Evolutionary conservation across 2,797 vertebrate species (phyloP), one percentile per base, ranked within the genome.

Genomic region (Periparus ater): DNA sequence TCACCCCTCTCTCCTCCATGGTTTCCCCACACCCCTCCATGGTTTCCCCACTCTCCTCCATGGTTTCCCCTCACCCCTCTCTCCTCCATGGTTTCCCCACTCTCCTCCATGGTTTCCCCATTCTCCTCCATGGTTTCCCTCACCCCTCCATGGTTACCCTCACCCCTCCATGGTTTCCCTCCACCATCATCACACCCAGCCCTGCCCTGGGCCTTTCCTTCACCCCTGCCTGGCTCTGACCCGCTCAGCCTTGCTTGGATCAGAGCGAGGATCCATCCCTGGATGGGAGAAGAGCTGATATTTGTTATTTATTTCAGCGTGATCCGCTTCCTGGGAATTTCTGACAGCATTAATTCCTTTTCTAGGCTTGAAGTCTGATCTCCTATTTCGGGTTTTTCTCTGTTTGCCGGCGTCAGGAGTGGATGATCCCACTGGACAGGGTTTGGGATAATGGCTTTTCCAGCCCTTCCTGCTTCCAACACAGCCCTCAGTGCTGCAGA

Each of bases 351-450:
- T 5, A 1, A 30, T 32, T 40, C 57, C 34, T 42, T 66, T 34
- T 6, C 2, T 5, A 4, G 38, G 27, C 48, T 54, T 22, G 1
- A 1, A 3, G 4, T 21, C 6, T 38, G 57, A 54, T 3, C 29
- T 47, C 11, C 40, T 17, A 5, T 19, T 17, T 14, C 18, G 30
- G 34, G 18, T 44, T 67, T 74, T 12, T 3, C 51, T 51, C 22
- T 29, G 32, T 38, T 18, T 70, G 45, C n/a, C 62, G 11, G 17
- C 32, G 72, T 17, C 66, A 18, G 38, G 2, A 11, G 21, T 4
- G 70, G 44, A 3, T 26, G 57, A 65, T 68, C 27, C 53, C 34
- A 7, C 1, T 3, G 44, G 79, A 9, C 20, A 2, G 44, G 38
- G 16, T 60, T 63, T 9, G 8, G 47, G n/a, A 20, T 32, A 22